Evolutionary conservation across 2,113 vertebrate genomes (phyloP).

Genomic region (Pristiophorus japonicus): DNA sequence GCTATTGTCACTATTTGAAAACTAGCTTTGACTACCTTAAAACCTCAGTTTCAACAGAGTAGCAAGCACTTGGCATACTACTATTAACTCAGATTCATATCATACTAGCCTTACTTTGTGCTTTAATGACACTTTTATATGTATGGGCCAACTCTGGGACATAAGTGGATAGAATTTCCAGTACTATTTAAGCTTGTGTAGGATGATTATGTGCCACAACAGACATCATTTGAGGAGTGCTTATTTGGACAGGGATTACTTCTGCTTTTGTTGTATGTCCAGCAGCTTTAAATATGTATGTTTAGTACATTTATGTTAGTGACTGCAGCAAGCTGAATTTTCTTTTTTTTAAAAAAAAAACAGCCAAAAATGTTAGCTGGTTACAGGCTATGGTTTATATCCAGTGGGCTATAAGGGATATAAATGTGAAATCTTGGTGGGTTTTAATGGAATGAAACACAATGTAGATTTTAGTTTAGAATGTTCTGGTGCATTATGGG

Average conservation of each 20-base stretch:
- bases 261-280: conserved; percentile 5
- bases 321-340: conserved; percentile 16
- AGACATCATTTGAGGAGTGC: not conserved
- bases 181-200: conserved; percentile 3
- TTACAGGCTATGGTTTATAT: not conserved
- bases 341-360: not conserved
- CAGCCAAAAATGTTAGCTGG: not conserved
- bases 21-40: conserved; percentile 24
- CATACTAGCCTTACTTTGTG: conserved; percentile 30
- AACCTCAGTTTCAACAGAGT: not conserved
- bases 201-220: not conserved
- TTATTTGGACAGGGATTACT: conserved; percentile 28
- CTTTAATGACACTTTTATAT: conserved; percentile 27
- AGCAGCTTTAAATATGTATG: not conserved
- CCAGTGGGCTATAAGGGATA: conserved; percentile 24
- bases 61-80: conserved; percentile 25
- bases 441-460: conserved; percentile 22
- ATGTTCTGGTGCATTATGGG: conserved; percentile 21
- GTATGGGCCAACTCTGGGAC: conserved; percentile 24
- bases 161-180: conserved; percentile 20
- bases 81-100: conserved; percentile 12
- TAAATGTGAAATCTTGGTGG: not conserved
- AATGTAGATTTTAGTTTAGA: conserved; percentile 21
- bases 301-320: not conserved
- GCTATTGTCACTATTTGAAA: not conserved